Percentiles rank a stretch among this genome's conserved stretches.
Conservation (phyloP, 2,888 invertebrate genomes). For the Scaptodrosophila latifasciaeformis region DNA sequence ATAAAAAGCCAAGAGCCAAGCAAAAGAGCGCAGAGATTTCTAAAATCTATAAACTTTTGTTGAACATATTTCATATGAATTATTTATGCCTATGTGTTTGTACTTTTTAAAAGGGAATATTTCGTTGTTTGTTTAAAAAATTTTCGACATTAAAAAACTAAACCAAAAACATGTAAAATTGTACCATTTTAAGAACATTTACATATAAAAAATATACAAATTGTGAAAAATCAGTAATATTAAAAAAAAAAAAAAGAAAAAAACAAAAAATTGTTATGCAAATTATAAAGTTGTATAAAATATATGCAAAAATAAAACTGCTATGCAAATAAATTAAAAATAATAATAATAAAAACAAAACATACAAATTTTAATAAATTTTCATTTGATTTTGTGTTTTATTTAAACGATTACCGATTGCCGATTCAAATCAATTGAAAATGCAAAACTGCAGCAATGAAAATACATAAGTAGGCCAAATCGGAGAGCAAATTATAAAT, state of each 20-base stretch:
- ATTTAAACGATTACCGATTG: slow-evolving; percentile 29
- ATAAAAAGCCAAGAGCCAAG: slow-evolving; percentile 59
- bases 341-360: slow-evolving; percentile 26
- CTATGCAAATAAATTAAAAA: slow-evolving; percentile 41
- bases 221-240: slow-evolving; percentile 41
- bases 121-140: slow-evolving; percentile 43
- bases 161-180: slow-evolving; percentile 52
- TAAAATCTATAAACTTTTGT: slow-evolving; percentile 68
- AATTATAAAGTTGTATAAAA: slow-evolving; percentile 55
- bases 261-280: slow-evolving; percentile 51
- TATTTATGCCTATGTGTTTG: slow-evolving; percentile 54
- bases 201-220: slow-evolving; percentile 36
- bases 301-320: slow-evolving; percentile 39
- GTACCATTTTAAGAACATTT: slow-evolving; percentile 46
- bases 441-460: slow-evolving; percentile 32
- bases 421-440: neutral
- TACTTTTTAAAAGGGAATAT: slow-evolving; percentile 60
- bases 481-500: slow-evolving; percentile 25
- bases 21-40: slow-evolving; percentile 58
- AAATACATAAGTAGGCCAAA: slow-evolving; percentile 21
- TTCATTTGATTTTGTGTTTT: slow-evolving; percentile 47
- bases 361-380: slow-evolving; percentile 46
- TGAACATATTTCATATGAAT: slow-evolving; percentile 44
- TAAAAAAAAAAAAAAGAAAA: slow-evolving; percentile 29
- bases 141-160: slow-evolving; percentile 34